Base-by-base conservation (phyloP, 2,888 invertebrate species). In the Suillia variegata region DNA sequence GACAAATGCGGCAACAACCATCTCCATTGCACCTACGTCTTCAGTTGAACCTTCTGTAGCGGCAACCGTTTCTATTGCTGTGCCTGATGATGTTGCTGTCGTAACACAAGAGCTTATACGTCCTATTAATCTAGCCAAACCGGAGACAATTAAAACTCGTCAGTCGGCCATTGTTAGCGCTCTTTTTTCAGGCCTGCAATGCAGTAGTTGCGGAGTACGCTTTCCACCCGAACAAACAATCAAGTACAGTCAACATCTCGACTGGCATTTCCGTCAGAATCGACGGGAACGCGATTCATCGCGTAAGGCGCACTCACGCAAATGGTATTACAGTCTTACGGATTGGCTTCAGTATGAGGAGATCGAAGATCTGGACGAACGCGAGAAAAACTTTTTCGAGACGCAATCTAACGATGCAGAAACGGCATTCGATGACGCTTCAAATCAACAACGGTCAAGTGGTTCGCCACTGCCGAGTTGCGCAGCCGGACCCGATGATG, bases 251-350 rank as follows among this genome's bases (percentile, higher is more conserved):
- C 93, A 94, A 79, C 99, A 99, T 83, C 86, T 98, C 62, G 98
- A 99, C 84, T 98, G 98, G 98, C 99, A 99, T 84, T 98, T 98
- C 84, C 84, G 96, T 0, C 94, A 95, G 82, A 98, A 98, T 84
- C 84, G 95, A 1, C 86, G 91, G 56, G 95, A 94, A 70, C 88
- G 94, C 66, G 94, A 94, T 76, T 91, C 92, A 0, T 89, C 91
- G 0, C 85, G 93, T 12, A 89, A 93, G 54, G 92, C 94, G 0
- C 91, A 92, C 73, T 90, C 90, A 24, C 85, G 97, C 2, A 88
- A 89, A 73, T 97, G 96, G 95, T 96, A 93, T 81, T 96, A 95
- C 77, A 90, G 92, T 73, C 85, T 92, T 24, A 86, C 89, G 59
- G 96, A 96, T 83, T 97, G 97, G 97, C 88, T 94, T 77, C 93